Evolutionary conservation across 2,797 vertebrate genomes (phyloP).

Genomic region (Ptychadena robeensis): DNA sequence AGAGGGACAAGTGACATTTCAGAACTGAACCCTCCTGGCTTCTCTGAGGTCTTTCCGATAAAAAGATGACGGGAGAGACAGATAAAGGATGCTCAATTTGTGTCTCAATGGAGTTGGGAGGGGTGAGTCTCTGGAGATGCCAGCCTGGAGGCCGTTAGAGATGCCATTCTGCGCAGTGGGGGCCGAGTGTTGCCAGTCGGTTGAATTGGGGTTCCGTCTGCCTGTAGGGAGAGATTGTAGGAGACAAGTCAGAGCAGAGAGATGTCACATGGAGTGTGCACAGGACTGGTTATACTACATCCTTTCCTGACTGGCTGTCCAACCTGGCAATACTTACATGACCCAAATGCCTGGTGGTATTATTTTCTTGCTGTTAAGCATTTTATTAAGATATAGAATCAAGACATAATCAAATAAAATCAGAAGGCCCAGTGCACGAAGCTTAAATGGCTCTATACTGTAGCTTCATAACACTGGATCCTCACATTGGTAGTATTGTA

Average conservation of each 20-base stretch:
- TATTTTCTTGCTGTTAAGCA: no score
- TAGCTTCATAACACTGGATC: no score
- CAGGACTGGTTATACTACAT: not conserved
- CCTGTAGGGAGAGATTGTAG: conserved; percentile 1
- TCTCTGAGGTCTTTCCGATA: not conserved
- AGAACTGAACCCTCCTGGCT: not conserved
- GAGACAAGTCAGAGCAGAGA: conserved; percentile 12
- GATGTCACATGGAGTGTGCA: conserved; percentile 11
- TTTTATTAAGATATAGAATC: no score
- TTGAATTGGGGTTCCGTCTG: not conserved
- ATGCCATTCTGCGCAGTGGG: not conserved
- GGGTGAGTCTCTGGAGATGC: conserved; percentile 28
- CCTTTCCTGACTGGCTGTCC: not conserved
- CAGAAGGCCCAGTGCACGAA: no score
- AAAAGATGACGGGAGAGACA: not conserved
- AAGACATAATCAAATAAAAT: no score
- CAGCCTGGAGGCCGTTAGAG: conserved; percentile 4
- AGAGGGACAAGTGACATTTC: no score
- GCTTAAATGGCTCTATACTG: no score
- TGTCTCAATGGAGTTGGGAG: conserved; percentile 6
- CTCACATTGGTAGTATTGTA: no score
- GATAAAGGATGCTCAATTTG: conserved; percentile 7
- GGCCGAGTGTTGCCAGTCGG: not conserved
- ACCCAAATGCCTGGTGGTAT: no score
- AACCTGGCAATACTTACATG: no score